Conservation (phyloP, 2,888 invertebrate species). For the Rhorus exstirpatorius region DNA sequence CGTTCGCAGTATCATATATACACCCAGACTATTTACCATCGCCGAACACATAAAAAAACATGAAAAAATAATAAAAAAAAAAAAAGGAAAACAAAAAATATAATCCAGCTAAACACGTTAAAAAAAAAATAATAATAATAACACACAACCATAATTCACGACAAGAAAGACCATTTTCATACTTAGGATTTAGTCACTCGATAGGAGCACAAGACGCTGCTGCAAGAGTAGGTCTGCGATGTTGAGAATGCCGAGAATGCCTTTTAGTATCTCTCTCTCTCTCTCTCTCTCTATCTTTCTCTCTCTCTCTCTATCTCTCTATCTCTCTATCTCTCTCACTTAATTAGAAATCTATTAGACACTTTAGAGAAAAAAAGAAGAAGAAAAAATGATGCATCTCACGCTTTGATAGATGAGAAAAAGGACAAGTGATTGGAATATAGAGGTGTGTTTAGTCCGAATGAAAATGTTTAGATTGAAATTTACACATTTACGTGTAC, state of each 20-base stretch:
- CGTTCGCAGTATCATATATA: conserved; percentile 17
- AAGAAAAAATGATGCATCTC: conserved; percentile 40
- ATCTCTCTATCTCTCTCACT: too few species aligned
- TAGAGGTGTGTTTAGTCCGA: conserved; percentile 72
- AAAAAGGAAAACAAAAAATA: conserved; percentile 37
- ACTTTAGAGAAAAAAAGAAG: conserved; percentile 35
- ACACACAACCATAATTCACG: conserved; percentile 20
- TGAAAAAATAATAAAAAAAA: conserved; percentile 5
- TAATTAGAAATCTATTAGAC: conserved; percentile 70
- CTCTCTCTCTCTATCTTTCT: too few species aligned
- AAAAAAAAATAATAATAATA: neutral
- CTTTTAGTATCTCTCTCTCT: too few species aligned
- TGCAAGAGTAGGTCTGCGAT: conserved; percentile 77
- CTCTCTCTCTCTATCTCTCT: too few species aligned
- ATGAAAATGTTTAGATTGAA: conserved; percentile 73
- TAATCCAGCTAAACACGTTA: neutral
- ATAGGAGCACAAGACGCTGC: conserved; percentile 72
- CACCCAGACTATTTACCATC: neutral
- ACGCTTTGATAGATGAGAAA: conserved; percentile 47
- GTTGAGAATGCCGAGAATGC: conserved; percentile 83
- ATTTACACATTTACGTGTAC: conserved; percentile 32
- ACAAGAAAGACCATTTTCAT: conserved; percentile 58
- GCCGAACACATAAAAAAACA: conserved; percentile 39
- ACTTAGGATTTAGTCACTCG: conserved; percentile 72
- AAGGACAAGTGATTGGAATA: conserved; percentile 69